Percentiles rank a stretch among this genome's conserved stretches.
Evolutionary conservation across 2,888 invertebrate genomes (phyloP).

Genomic region (Synergus itoensis): DNA sequence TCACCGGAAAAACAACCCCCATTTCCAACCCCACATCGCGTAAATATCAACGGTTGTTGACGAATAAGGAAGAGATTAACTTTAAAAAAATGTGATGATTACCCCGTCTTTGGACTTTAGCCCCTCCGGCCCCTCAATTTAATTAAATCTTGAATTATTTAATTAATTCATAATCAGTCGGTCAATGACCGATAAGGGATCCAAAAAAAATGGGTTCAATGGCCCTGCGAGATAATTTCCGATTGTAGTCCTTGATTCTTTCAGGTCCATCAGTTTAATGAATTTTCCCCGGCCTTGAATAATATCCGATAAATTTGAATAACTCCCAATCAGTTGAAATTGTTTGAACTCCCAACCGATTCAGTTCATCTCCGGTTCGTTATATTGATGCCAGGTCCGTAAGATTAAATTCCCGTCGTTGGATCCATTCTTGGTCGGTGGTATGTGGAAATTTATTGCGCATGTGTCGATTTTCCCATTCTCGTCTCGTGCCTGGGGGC

Average conservation of each 20-base stretch:
- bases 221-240: background rate
- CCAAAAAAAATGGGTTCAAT: background rate
- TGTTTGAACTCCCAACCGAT: background rate
- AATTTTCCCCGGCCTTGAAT: background rate
- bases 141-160: background rate
- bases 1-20: background rate
- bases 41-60: constrained; percentile 12
- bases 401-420: background rate
- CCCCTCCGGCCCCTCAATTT: background rate
- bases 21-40: constrained; percentile 22
- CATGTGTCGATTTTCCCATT: constrained; percentile 35
- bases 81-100: background rate
- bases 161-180: background rate
- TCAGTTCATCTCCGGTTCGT: background rate
- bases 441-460: constrained; percentile 18
- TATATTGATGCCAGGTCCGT: background rate
- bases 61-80: background rate
- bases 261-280: background rate
- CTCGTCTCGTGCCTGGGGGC: constrained; percentile 32
- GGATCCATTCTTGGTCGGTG: background rate
- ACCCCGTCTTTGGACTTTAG: background rate
- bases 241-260: background rate
- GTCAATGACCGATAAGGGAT: background rate
- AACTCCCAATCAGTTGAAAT: background rate
- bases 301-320: background rate